Base-by-base conservation (phyloP, 2,113 vertebrate genomes). In the Acrocephalus kingi region DNA sequence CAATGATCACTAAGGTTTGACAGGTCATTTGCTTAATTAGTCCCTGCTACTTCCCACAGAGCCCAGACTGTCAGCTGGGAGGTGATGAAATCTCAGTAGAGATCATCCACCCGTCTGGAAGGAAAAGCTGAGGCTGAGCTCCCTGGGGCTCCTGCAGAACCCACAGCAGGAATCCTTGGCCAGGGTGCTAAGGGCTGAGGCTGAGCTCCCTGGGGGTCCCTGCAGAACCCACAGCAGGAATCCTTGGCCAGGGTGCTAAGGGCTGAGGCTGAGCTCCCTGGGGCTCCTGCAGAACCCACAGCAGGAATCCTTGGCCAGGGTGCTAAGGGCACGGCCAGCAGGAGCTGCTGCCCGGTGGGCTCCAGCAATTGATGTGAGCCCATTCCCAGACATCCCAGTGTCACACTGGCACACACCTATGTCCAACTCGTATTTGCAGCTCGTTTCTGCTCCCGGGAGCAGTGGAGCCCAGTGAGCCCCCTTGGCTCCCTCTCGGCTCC, bases 381-480 rank as follows among this genome's bases (percentile, higher is more conserved):
- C n/a, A 1, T n/a, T 48, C 54, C 71, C 39, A 16, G 27, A 7
- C 58, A 43, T 2, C n/a, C 16, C 4, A 41, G 33, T 39, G 28
- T n/a, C n/a, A 20, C 35, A 4, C 0, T 6, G 12, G 15, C 48
- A 56, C 1, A 9, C 15, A 4, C 4, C 30, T 11, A 18, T 27
- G 6, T 14, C 18, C 80, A 67, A 2, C 54, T 45, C 5, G 0
- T 13, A 25, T 31, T 7, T 17, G 15, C 72, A 72, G 3, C 45
- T 37, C 30, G 3, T 28, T 16, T 18, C 21, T 2, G 1, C 35
- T 33, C 37, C 8, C 0, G 0, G 61, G 78, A 74, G 66, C 45
- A 7, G 75, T 56, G 4, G 45, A 61, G 75, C 58, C 39, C 75
- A 20, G 48, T 0, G 1, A 67, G 46, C 6, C 1, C 71, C 45